Base-by-base conservation (phyloP, 2,888 invertebrate genomes). In the Acronicta leporina region DNA sequence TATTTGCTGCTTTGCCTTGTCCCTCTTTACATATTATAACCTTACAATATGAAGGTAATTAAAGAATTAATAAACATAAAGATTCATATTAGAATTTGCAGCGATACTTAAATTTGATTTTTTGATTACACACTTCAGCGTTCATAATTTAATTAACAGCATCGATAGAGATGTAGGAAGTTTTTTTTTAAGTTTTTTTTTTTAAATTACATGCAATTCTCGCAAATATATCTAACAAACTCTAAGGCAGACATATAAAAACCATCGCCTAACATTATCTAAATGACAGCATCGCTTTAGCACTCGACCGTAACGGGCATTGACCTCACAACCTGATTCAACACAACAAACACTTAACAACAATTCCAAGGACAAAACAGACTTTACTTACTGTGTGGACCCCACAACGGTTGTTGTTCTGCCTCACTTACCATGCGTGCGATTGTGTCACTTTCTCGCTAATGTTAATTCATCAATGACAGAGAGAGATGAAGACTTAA, bases 361-460 rank as follows among this genome's bases (percentile, higher is more conserved):
- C 60, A 49, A 47, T 60, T 33, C 54, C 65, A 69, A 77, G 60
- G 63, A 73, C 77, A 60, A 40, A 51, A 63, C 66, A 3, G 38
- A 67, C 44, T 73, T 69, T 7, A 61, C 60, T 61, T 69, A 63
- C 79, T 69, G 69, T 76, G 47, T 43, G 46, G 44, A 20, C 49
- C 51, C 33, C 59, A 59, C 66, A 60, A 63, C 64, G 57, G 71
- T 46, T 48, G 25, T 27, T 55, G 58, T 85, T 85, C 83, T 78
- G 84, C 83, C 73, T 83, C 83, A 85, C 80, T 85, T 80, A 75
- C 66, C 77, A 81, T 82, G 77, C 79, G 69, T 73, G 69, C 63
- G 56, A 77, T 78, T 67, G 65, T 79, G 80, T 89, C 86, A 81
- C 88, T 85, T 79, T 88, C 87, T 41, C 79, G 63, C 87, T 59